These are phyloP conservation scores for Ovis aries DNA, from an alignment of 2,113 vertebrate species.

Conservation along the genomic window ARS-UI_Ramb_v3.0 NC_056056.1:218113001-218113500, in stretches of 20 bases:
- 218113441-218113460: neutral
- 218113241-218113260: neutral
- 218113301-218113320: neutral
- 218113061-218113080: neutral
- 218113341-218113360: neutral
- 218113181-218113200: neutral
- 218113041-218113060: neutral
- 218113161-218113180: neutral
- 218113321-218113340: neutral
- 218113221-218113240: neutral
- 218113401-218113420: neutral
- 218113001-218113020: neutral
- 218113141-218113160: neutral
- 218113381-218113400: neutral
- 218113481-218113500: neutral
- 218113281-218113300: neutral
- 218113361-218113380: neutral
- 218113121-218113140: neutral
- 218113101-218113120: neutral
- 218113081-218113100: neutral
- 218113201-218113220: neutral
- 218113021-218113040: neutral
- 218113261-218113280: neutral
- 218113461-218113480: neutral
- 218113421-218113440: neutral